phyloP scores from a whole-genome alignment of 1,140 invertebrate species.

The Neodiprion pinetum region DNA sequence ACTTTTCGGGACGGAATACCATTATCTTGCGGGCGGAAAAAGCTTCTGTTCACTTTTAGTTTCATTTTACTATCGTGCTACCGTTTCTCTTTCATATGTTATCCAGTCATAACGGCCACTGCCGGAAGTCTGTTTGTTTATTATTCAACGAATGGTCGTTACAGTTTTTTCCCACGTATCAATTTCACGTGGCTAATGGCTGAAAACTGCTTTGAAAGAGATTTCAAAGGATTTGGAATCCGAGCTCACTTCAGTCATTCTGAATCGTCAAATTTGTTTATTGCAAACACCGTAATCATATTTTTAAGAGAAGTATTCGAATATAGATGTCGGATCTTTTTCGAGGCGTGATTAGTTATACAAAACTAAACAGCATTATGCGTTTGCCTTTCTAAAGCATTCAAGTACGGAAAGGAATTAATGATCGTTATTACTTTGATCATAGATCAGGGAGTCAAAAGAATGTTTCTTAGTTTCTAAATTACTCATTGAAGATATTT shows the following conservation, averaged over 20 bases:
- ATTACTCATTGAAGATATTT: too few species aligned
- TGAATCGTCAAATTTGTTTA: too few species aligned
- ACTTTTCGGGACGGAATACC: not conserved
- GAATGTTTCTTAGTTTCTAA: too few species aligned
- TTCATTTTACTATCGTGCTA: not conserved
- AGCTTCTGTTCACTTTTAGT: conserved; percentile 5
- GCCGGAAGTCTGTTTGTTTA: not conserved
- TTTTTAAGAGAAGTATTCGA: too few species aligned
- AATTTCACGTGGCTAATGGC: not conserved
- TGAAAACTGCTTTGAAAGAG: not conserved
- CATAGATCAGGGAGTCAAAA: too few species aligned
- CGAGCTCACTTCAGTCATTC: not conserved
- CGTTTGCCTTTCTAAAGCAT: too few species aligned
- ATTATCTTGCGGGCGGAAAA: not conserved
- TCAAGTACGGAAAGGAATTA: too few species aligned
- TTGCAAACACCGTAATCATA: too few species aligned
- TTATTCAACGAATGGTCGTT: not conserved
- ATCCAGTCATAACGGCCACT: not conserved
- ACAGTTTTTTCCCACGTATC: not conserved
- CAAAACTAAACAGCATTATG: too few species aligned
- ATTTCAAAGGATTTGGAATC: not conserved
- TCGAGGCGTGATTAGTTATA: too few species aligned
- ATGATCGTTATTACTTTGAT: too few species aligned
- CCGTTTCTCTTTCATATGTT: not conserved
- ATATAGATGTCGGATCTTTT: too few species aligned